Evolutionary conservation across 2,113 vertebrate genomes (phyloP).

Genomic region (Mesocricetus auratus): DNA sequence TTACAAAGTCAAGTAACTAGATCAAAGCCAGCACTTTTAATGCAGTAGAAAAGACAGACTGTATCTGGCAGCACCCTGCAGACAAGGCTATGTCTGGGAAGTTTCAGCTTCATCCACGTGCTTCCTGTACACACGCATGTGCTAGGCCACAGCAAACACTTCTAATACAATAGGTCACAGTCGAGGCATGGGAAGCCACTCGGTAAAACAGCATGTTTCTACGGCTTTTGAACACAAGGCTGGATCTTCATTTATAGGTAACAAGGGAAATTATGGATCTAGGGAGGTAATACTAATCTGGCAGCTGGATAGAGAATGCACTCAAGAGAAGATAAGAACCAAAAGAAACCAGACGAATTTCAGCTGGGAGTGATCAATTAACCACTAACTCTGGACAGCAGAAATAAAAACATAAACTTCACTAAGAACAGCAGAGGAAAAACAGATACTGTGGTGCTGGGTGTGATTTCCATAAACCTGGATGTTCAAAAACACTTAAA

Average conservation of each 20-base stretch:
- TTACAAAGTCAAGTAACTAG: not conserved
- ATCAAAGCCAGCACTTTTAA: not conserved
- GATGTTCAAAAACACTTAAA: not conserved
- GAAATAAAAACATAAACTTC: not conserved
- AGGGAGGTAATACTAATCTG: not conserved
- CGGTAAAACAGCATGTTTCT: constrained; percentile 10
- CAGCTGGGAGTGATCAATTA: not conserved
- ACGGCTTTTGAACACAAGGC: not conserved
- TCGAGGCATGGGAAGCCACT: not conserved
- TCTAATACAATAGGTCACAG: not conserved
- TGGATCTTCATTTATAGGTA: not conserved
- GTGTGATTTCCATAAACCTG: not conserved
- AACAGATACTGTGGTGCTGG: not conserved
- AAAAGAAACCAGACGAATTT: not conserved
- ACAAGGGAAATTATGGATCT: not conserved
- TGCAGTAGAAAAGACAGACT: not conserved
- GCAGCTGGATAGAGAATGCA: not conserved
- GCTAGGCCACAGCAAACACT: not conserved
- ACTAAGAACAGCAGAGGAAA: not conserved
- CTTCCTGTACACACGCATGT: fast-evolving
- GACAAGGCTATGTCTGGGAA: not conserved
- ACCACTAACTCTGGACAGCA: not conserved
- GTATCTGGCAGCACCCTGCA: not conserved
- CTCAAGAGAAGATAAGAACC: not conserved
- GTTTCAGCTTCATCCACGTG: not conserved